Conservation (phyloP, 1,140 invertebrate species). For the Diachasma alloeum region DNA sequence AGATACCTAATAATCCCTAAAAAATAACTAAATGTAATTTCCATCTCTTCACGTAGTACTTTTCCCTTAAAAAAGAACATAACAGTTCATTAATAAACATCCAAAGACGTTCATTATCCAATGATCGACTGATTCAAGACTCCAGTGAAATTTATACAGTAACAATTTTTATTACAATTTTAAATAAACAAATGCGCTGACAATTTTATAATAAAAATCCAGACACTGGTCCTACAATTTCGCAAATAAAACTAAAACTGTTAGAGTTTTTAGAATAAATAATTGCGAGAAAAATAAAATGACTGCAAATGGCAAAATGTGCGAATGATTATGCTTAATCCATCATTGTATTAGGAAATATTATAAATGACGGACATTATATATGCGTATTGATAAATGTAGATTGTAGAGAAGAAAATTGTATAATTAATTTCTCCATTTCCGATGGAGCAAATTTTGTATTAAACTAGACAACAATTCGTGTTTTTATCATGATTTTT, state of each 20-base stretch:
- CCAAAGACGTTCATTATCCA: neutral
- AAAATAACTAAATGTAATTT: neutral
- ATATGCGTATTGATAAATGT: neutral
- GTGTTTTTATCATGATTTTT: conserved; percentile 16
- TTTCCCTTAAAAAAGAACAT: neutral
- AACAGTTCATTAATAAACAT: neutral
- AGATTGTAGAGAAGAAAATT: conserved; percentile 4
- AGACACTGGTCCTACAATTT: neutral
- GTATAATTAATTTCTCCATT: neutral
- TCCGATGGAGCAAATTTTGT: neutral
- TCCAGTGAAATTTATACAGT: neutral
- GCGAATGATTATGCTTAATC: neutral
- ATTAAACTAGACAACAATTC: neutral
- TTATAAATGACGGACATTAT: neutral
- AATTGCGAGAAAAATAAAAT: neutral
- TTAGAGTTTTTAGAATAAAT: neutral
- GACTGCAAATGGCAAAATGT: neutral
- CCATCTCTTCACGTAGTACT: neutral
- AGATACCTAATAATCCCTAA: neutral
- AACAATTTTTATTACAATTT: neutral
- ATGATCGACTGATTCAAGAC: neutral
- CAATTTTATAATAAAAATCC: neutral
- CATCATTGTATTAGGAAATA: neutral
- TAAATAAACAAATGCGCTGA: neutral
- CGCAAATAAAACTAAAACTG: neutral